Conservation (phyloP, 1,140 invertebrate genomes). For the Aphidius ervi region DNA sequence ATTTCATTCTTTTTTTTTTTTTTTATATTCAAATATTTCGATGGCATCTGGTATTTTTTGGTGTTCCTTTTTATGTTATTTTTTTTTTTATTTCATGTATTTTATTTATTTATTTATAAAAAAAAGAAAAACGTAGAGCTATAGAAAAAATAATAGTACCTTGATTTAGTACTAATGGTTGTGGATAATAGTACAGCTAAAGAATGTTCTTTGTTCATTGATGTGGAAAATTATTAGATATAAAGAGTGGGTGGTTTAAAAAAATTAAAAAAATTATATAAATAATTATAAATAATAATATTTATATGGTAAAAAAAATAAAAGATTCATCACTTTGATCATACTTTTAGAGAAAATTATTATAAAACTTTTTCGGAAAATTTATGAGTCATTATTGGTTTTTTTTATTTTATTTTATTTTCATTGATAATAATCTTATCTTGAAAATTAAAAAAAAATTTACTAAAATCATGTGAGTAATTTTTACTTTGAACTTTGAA, state of each 20-base stretch:
- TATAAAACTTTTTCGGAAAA: not conserved
- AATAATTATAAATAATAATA: not conserved
- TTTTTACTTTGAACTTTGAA: no score
- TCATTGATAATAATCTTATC: no score
- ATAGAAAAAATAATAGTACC: no score
- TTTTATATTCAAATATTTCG: not conserved
- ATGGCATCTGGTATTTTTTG: not conserved
- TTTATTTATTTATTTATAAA: not conserved
- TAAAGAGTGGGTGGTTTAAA: not conserved
- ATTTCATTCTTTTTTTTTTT: no score
- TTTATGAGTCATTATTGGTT: no score
- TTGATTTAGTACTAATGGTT: no score
- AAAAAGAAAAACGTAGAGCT: no score
- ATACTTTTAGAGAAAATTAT: not conserved
- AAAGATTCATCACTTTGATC: not conserved
- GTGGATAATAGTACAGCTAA: not conserved
- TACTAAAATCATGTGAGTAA: no score
- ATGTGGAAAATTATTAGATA: conserved; percentile 17
- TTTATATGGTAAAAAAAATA: no score
- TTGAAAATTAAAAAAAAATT: no score
- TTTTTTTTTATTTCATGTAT: not conserved
- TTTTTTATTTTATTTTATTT: no score
- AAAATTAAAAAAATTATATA: not conserved
- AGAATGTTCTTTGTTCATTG: conserved; percentile 41
- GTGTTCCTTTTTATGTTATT: not conserved